Base-by-base conservation (phyloP, 1,140 invertebrate genomes). In the Papilio machaon region DNA sequence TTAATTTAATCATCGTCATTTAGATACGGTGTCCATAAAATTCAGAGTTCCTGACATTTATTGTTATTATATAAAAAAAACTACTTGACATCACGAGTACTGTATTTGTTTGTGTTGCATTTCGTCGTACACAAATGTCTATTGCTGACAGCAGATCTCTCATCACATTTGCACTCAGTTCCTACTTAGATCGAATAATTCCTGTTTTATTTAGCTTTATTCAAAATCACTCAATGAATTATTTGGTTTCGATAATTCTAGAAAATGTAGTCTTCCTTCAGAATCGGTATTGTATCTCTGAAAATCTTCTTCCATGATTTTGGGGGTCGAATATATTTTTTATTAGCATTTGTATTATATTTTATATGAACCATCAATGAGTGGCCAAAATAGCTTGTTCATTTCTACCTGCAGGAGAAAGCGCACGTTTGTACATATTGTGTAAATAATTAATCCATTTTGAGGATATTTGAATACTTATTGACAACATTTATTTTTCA, bases 91-190 rank as follows among this genome's bases (percentile, higher is more conserved):
- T 81, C 81, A 75, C 76, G 70, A 78, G 47, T 70, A 64, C 81
- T 80, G 74, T 85, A 82, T 75, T 82, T 80, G 80, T 82, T 89
- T 91, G 87, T 82, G 85, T 91, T 94, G 91, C 91, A 92, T 93
- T 91, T 90, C 85, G 84, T 87, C 82, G 81, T 90, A 86, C 90
- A 85, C 86, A 81, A 87, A 87, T 84, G 86, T 83, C 79, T 86
- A 80, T 85, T 82, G 81, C 84, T 81, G 85, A 88, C 83, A 83
- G 86, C 87, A 87, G 92, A 94, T 94, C 91, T 94, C 93, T 83
- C 90, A 91, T 90, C 90, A 92, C 89, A 91, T 88, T 88, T 89
- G 90, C 93, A 92, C 92, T 92, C 92, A 94, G 93, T 94, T 94
- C 93, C 93, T 94, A 94, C 86, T 92, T 93, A 94, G 92, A 86